phyloP scores from a whole-genome alignment of 2,888 invertebrate genomes.

The Lapara coniferarum region DNA sequence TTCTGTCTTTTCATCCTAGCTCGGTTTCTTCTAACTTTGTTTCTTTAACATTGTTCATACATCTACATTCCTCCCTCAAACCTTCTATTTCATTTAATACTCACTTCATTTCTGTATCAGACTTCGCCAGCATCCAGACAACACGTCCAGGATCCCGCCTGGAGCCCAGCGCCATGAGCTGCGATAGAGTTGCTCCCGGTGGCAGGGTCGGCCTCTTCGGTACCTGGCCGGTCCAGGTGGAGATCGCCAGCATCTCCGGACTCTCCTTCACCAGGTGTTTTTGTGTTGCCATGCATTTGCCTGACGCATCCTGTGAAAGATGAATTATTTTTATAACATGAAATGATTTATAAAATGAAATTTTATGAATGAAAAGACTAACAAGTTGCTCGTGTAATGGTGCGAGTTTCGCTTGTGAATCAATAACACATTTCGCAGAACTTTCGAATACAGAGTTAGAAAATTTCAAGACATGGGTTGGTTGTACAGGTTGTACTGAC shows the following conservation, averaged over 20 bases:
- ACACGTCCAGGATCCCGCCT: constrained; percentile 87
- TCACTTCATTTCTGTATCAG: constrained; percentile 91
- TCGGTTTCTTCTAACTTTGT: no score
- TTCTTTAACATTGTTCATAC: no score
- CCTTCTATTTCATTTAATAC: constrained; percentile 41
- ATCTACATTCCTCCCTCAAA: not conserved
- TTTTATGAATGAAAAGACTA: no score
- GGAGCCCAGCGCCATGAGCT: constrained; percentile 90
- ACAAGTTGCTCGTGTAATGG: no score
- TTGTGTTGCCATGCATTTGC: constrained; percentile 78
- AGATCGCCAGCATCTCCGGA: constrained; percentile 91
- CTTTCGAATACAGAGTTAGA: no score
- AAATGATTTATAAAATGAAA: no score
- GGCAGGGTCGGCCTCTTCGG: constrained; percentile 89
- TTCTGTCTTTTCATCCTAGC: no score
- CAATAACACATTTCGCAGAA: no score
- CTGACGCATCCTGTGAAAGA: constrained; percentile 71
- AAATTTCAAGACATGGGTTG: no score
- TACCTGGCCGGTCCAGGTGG: constrained; percentile 91
- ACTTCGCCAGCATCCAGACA: constrained; percentile 92
- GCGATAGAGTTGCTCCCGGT: constrained; percentile 86
- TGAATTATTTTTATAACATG: no score
- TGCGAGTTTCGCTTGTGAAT: no score
- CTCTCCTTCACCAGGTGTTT: constrained; percentile 88
- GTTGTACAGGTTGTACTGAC: no score